A percentile compares a stretch with the other conserved stretches of the same genome.
Evolutionary conservation across 2,113 vertebrate species (phyloP).

Genomic region (Gila orcuttii): DNA sequence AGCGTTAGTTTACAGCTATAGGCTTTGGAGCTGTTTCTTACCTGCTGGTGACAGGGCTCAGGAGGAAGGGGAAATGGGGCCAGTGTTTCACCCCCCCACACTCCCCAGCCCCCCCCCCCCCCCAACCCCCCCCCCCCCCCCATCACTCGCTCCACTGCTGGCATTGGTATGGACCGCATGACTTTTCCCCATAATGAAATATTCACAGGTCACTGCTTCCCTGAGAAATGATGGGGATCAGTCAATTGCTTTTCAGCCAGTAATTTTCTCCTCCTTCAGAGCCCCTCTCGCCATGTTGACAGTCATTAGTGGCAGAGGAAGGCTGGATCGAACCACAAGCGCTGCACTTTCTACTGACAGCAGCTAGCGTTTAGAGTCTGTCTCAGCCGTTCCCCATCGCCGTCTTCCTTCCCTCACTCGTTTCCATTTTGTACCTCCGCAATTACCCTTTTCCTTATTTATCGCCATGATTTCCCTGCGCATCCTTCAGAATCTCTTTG

Average conservation of each 20-base stretch:
- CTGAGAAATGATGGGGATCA: constrained; percentile 94
- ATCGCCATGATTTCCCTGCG: constrained; percentile 35
- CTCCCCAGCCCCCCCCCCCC: no score
- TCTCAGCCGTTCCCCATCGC: constrained; percentile 45
- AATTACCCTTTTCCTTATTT: constrained; percentile 51
- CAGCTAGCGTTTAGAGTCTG: constrained; percentile 60
- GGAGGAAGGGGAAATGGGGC: constrained; percentile 45
- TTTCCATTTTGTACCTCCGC: constrained; percentile 52
- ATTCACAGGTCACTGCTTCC: constrained; percentile 77
- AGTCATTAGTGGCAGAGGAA: constrained; percentile 76
- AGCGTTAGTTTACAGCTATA: constrained; percentile 20
- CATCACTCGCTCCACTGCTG: constrained; percentile 42
- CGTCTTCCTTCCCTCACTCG: constrained; percentile 37
- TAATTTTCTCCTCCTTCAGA: constrained; percentile 85
- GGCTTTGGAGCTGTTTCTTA: constrained; percentile 18
- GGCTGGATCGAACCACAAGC: constrained; percentile 64
- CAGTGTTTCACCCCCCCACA: constrained; percentile 30
- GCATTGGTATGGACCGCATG: constrained; percentile 85
- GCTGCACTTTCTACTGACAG: constrained; percentile 64
- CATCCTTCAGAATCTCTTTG: constrained; percentile 54
- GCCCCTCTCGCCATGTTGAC: constrained; percentile 78
- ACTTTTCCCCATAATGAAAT: constrained; percentile 91
- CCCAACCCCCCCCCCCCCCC: constrained; percentile 29
- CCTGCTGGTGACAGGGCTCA: constrained; percentile 42
- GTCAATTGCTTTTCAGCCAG: constrained; percentile 95